These are phyloP conservation scores for Yponomeuta cagnagella DNA, from an alignment of 2,888 invertebrate species.

Conservation along the genomic window DNA sequence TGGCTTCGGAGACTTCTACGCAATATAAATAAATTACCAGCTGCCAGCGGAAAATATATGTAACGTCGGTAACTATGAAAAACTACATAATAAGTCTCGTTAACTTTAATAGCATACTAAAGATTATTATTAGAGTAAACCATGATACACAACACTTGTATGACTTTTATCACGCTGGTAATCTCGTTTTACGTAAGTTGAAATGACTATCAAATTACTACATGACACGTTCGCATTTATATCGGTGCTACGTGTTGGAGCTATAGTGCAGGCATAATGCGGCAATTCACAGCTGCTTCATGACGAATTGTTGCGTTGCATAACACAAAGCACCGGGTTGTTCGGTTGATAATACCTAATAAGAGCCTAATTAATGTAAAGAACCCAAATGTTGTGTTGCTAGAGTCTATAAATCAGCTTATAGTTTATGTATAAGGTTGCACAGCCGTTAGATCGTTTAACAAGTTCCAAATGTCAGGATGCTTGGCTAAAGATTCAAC, in stretches of 20 bases:
- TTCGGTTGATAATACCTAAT: background rate
- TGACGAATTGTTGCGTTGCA: slow-evolving; percentile 8
- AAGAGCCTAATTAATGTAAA: background rate
- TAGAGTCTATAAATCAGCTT: background rate
- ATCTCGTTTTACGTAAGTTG: slow-evolving; percentile 12
- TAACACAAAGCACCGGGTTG: background rate
- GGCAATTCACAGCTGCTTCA: background rate
- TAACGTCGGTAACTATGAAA: background rate
- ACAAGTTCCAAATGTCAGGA: slow-evolving; percentile 10
- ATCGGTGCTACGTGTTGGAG: background rate
- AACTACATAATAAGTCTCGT: background rate
- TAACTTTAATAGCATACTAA: background rate
- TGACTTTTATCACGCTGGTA: background rate
- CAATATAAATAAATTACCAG: background rate
- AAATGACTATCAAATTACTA: slow-evolving; percentile 9
- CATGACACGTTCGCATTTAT: background rate
- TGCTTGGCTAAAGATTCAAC: background rate
- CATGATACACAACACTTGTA: background rate
- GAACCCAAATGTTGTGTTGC: too few relatives aligned
- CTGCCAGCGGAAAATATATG: too few relatives aligned
- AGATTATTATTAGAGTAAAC: too few relatives aligned
- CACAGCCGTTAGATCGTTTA: background rate
- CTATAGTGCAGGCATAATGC: background rate
- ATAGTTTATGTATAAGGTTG: slow-evolving; percentile 8
- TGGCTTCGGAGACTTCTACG: background rate